Evolutionary conservation across 2,888 invertebrate genomes (phyloP), one percentile per base, ranked within the genome.

Genomic region (Sesia apiformis): DNA sequence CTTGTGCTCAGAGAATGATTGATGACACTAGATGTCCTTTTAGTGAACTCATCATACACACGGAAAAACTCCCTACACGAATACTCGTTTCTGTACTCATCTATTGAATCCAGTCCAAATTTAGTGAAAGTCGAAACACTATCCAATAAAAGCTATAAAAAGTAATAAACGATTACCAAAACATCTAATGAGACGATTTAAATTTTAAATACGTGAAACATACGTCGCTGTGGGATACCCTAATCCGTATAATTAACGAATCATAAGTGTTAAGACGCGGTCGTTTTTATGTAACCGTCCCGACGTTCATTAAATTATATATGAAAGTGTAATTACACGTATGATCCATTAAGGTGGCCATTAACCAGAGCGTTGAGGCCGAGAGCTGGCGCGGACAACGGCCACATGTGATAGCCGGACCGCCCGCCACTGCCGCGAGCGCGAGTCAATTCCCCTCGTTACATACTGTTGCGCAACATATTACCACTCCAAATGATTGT

Each of bases 311-410:
- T 63, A 74, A 76, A 78, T 74, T 69, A 70, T 67, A 75, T 46
- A 57, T 70, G 73, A 76, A 76, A 77, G 75, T 76, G 62, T 78
- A 76, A 77, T 81, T 76, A 74, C 72, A 74, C 61, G 64, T 78
- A 69, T 76, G 76, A 73, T 78, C 74, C 77, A 82, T 80, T 79
- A 79, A 76, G 64, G 63, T 63, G 65, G 69, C 60, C 69, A 69
- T 75, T 77, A 78, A 76, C 64, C 68, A 74, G 75, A 76, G 66
- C 54, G 39, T 38, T 50, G 39, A 55, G 61, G 60, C 62, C 57
- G 58, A 66, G 60, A 58, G 61, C 56, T 6, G 56, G 55, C 58
- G 62, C 55, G 56, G 52, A 50, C 7, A 7, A 42, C 56, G 51
- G 8, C 52, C 43, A 52, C 56, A 57, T 56, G 52, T 46, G 55